phyloP scores from a whole-genome alignment of 2,113 vertebrate species.

The Periophthalmodon schlosseri region DNA sequence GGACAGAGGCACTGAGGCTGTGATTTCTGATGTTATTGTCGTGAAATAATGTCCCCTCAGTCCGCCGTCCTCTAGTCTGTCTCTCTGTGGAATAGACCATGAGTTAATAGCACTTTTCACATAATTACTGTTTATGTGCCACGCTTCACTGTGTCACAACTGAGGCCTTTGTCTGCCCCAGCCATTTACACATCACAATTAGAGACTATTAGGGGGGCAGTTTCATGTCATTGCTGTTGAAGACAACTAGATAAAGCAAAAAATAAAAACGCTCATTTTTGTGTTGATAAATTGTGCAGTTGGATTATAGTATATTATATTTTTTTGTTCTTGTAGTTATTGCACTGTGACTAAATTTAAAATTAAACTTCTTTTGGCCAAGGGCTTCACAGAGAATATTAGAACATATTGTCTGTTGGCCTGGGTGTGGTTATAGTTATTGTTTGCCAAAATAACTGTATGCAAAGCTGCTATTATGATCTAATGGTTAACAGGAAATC shows the following conservation, averaged over 20 bases:
- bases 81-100: constrained; percentile 27
- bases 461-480: background rate
- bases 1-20: constrained; percentile 54
- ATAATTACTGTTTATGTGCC: constrained; percentile 12
- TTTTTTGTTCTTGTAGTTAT: no score
- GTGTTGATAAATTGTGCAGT: background rate
- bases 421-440: background rate
- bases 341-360: no score
- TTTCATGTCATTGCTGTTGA: background rate
- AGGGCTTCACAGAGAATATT: background rate
- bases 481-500: background rate
- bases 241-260: background rate
- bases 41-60: constrained; percentile 47
- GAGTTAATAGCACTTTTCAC: constrained; percentile 30
- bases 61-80: constrained; percentile 38
- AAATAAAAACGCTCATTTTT: background rate
- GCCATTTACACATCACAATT: background rate
- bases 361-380: background rate
- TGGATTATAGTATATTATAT: no score
- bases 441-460: background rate
- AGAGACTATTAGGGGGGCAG: background rate
- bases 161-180: background rate
- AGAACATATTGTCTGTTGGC: background rate
- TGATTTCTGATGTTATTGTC: constrained; percentile 53
- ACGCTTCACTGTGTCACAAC: constrained; percentile 10